Evolutionary conservation across 2,113 vertebrate genomes (phyloP).

Genomic region (Nesospiza acunhae): DNA sequence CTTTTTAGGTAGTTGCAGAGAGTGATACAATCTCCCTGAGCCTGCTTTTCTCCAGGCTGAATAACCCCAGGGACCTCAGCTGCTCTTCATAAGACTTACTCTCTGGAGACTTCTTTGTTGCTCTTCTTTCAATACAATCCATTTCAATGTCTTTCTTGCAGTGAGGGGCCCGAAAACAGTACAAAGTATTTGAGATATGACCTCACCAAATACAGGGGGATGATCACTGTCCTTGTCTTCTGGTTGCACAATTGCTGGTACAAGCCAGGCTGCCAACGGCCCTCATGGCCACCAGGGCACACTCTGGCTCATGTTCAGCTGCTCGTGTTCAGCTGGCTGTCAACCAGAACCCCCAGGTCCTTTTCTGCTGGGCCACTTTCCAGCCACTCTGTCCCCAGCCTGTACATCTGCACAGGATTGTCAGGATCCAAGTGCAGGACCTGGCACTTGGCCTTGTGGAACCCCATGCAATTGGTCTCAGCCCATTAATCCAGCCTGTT

Average conservation of each 20-base stretch:
- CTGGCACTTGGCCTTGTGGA: not conserved
- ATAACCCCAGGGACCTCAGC: not conserved
- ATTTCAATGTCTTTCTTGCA: not conserved
- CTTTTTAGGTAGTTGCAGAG: not conserved
- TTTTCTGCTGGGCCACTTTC: not conserved
- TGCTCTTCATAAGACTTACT: not conserved
- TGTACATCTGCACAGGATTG: not conserved
- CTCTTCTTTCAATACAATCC: not conserved
- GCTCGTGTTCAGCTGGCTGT: not conserved
- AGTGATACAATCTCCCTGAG: too few species aligned
- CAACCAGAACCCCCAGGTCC: fast-evolving
- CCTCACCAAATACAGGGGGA: not conserved
- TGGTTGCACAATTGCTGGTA: not conserved
- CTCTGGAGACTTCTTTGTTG: not conserved
- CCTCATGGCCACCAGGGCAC: not conserved
- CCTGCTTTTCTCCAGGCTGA: not conserved
- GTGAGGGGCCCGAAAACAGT: not conserved
- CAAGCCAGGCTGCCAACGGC: fast-evolving
- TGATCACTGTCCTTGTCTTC: not conserved
- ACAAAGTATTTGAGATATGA: not conserved
- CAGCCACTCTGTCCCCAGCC: not conserved
- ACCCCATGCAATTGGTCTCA: fast-evolving
- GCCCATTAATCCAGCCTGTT: not conserved
- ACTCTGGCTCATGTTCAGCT: not conserved
- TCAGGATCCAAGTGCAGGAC: too few species aligned